phyloP scores from a whole-genome alignment of 2,797 vertebrate genomes.

The Liasis olivaceus region DNA sequence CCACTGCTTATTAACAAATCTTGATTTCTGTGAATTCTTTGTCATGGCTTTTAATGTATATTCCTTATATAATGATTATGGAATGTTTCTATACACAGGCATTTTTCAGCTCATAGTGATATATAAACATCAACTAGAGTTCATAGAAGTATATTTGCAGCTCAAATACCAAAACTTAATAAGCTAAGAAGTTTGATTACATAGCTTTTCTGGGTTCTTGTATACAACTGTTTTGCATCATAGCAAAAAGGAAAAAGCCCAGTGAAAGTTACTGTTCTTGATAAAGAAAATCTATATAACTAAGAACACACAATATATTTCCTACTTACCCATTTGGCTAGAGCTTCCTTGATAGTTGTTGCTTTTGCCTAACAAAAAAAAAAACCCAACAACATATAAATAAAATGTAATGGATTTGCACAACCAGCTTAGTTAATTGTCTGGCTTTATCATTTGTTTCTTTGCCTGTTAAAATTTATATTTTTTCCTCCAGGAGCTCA shows the following conservation, averaged over 20 bases:
- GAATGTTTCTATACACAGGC: background rate
- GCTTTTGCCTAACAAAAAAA: conserved; percentile 79
- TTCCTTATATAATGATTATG: background rate
- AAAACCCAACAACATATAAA: conserved; percentile 40
- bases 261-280: conserved; percentile 1
- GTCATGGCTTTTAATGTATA: background rate
- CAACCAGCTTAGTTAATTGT: background rate
- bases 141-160: background rate
- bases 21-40: background rate
- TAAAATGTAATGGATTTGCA: background rate
- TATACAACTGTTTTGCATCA: background rate
- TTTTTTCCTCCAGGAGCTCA: background rate
- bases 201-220: conserved; percentile 9
- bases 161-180: background rate
- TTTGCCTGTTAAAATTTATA: background rate
- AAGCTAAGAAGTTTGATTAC: conserved; percentile 14
- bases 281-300: background rate
- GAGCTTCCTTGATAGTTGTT: conserved; percentile 87
- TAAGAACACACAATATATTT: background rate
- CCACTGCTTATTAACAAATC: background rate
- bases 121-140: background rate
- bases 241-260: background rate
- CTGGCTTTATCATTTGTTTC: background rate
- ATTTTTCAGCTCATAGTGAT: background rate
- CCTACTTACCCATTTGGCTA: conserved; percentile 83